Evolutionary conservation across 2,113 vertebrate species (phyloP).

Genomic region (Ranitomeya imitator): DNA sequence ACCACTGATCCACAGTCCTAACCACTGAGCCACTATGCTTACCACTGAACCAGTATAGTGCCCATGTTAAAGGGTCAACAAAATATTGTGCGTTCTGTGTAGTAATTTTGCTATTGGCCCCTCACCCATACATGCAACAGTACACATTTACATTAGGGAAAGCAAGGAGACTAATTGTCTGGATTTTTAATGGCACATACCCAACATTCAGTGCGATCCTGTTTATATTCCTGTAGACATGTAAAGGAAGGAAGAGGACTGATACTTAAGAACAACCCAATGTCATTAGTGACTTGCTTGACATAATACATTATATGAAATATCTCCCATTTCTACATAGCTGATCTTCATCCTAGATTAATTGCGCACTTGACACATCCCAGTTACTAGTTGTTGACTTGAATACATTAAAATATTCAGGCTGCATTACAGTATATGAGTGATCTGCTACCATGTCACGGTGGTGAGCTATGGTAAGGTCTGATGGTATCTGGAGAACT

Average conservation of each 20-base stretch:
- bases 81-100: too few relatives aligned
- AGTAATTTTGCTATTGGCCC: too few relatives aligned
- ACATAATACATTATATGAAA: neutral
- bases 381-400: neutral
- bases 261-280: neutral
- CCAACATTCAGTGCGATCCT: too few relatives aligned
- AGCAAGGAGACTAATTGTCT: too few relatives aligned
- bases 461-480: neutral
- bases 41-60: too few relatives aligned
- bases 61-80: too few relatives aligned
- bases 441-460: conserved; percentile 2
- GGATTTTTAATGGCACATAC: too few relatives aligned
- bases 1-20: too few relatives aligned
- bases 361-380: neutral
- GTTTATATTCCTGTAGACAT: neutral
- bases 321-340: neutral
- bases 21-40: too few relatives aligned
- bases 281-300: neutral
- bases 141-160: too few relatives aligned
- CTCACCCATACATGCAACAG: too few relatives aligned
- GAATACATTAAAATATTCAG: conserved; percentile 22
- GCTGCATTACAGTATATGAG: neutral
- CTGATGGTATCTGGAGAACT: neutral
- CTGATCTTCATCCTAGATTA: neutral
- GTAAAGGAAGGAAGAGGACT: neutral